Evolutionary conservation across 2,797 vertebrate species (phyloP), one percentile per base, ranked within the genome.

Genomic region (Bradypodion ventrale): DNA sequence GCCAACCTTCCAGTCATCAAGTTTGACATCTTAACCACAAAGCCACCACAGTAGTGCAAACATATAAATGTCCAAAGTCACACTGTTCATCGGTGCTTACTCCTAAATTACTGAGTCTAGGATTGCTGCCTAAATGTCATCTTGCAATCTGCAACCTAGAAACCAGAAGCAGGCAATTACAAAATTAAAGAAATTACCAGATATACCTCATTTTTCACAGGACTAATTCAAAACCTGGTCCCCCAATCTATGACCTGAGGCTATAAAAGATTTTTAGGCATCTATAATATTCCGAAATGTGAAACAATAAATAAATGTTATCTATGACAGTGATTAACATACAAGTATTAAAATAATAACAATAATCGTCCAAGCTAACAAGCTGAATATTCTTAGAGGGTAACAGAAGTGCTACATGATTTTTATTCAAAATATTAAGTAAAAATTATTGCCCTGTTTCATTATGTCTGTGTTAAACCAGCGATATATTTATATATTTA

Each of bases 271-370:
- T 97, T 35, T 96, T 98, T 92, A 95, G 73, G 76, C 98, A 99
- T 90, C 99, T 98, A 0, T 99, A 98, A 4, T 98, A 98, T 93
- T 99, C 98, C 99, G 93, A 80, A 95, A 91, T 94, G 12, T 27
- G 42, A 86, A 93, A 78, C 44, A 92, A 25, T 59, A 37, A 92
- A 85, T 0, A 4, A 16, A 56, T 56, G 52, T 19, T 56, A 56
- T 56, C 52, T 56, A 19, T 13, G 4, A 65, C 35, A 27, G 12
- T 40, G 42, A 60, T 23, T 1, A 46, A 59, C 68, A 35, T 12
- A 46, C 70, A 69, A 73, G 37, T 25, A 69, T n/a, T 27, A 37
- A 44, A 70, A 21, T 44, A 70, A 49, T 10, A 32, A 62, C 42
- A 70, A 60, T 25, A 83, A 7, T 32, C 35, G 84, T 86, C 5